Conservation (phyloP, 2,797 vertebrate genomes). For the Sciurus vulgaris region DNA sequence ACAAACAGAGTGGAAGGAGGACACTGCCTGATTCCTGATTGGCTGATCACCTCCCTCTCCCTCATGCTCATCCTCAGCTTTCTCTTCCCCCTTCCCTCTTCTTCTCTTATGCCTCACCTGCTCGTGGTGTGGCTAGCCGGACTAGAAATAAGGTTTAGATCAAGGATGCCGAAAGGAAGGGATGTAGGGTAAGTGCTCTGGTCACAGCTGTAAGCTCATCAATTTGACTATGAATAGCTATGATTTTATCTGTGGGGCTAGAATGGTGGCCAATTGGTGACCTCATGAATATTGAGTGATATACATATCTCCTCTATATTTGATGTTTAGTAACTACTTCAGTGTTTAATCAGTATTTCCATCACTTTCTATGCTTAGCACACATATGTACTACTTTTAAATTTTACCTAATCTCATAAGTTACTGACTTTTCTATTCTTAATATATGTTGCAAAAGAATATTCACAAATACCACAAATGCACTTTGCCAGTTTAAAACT, state of each 20-base stretch:
- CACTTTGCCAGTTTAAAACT: background rate
- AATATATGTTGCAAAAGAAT: background rate
- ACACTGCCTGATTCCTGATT: background rate
- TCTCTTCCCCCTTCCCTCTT: too few species aligned
- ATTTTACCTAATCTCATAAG: conserved; percentile 4
- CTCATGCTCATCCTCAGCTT: background rate
- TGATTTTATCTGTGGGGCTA: conserved; percentile 14
- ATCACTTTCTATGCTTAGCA: background rate
- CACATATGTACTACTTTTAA: background rate
- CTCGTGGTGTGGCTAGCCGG: background rate
- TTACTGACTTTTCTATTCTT: background rate
- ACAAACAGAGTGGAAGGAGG: background rate
- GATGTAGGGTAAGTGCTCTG: background rate
- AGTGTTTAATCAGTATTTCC: conserved; percentile 22
- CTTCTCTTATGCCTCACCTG: background rate
- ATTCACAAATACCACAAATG: conserved; percentile 32
- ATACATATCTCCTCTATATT: background rate
- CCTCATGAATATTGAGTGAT: background rate
- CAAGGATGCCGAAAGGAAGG: background rate
- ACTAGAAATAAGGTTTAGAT: background rate
- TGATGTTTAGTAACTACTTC: conserved; percentile 29
- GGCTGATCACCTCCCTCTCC: background rate
- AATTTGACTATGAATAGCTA: background rate
- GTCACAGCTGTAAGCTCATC: background rate
- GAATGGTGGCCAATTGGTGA: background rate